phyloP scores from a whole-genome alignment of 2,888 invertebrate species.

The Magallana nippona region DNA sequence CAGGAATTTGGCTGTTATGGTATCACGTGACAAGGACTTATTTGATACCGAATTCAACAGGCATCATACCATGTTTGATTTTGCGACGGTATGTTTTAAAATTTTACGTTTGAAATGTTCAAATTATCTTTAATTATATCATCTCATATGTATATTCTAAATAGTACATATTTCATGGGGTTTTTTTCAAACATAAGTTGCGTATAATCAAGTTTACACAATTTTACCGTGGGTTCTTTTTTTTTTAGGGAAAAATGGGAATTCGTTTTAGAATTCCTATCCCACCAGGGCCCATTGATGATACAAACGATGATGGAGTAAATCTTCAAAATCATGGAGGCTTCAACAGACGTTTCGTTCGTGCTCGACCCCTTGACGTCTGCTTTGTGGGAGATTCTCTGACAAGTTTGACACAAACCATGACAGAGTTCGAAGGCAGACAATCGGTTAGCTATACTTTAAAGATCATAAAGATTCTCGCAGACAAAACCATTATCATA shows the following conservation, averaged over 20 bases:
- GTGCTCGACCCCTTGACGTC: not conserved
- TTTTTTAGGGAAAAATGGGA: not conserved
- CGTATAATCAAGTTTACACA: no score
- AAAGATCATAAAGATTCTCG: no score
- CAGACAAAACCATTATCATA: no score
- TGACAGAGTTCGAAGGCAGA: not conserved
- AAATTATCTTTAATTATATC: no score
- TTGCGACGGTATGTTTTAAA: not conserved
- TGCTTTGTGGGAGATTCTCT: conserved; percentile 4
- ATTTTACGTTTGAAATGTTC: not conserved
- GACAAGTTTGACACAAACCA: not conserved
- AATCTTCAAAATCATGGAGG: not conserved
- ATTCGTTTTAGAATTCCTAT: not conserved
- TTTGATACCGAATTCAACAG: not conserved
- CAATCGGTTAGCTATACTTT: not conserved
- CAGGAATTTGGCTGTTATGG: not conserved
- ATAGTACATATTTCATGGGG: no score
- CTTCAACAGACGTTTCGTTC: not conserved
- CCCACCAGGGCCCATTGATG: not conserved
- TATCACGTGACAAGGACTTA: not conserved
- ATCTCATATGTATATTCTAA: no score
- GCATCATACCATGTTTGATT: conserved; percentile 18
- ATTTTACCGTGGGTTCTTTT: no score
- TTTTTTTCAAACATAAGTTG: no score
- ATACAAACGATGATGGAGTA: not conserved